Evolutionary conservation across 2,888 invertebrate genomes (phyloP).

Genomic region (Amphipoea lucens): DNA sequence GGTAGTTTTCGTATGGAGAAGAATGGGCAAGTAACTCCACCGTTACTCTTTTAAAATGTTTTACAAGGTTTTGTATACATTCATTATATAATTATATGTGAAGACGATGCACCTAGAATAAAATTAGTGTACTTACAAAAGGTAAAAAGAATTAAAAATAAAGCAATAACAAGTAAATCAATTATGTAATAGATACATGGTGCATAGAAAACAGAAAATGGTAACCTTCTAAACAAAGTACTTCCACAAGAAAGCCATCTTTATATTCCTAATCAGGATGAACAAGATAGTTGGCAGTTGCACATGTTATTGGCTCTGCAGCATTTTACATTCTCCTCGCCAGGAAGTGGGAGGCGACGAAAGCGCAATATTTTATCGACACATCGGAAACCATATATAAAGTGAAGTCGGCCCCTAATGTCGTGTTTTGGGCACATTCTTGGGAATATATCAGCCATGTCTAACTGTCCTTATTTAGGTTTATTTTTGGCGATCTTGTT

Average conservation of each 20-base stretch:
- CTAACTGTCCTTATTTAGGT: constrained; percentile 40
- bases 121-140: too few relatives aligned
- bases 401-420: constrained; percentile 48
- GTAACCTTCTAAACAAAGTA: constrained; percentile 4
- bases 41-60: too few relatives aligned
- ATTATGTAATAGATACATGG: too few relatives aligned
- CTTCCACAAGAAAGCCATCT: neutral
- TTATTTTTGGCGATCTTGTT: constrained; percentile 47
- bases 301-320: constrained; percentile 60
- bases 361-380: constrained; percentile 63
- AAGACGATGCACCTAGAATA: too few relatives aligned
- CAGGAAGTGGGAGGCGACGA: constrained; percentile 65
- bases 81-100: too few relatives aligned
- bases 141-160: too few relatives aligned
- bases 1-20: too few relatives aligned
- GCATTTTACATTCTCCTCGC: constrained; percentile 51
- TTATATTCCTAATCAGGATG: constrained; percentile 23
- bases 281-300: constrained; percentile 51
- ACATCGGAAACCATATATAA: constrained; percentile 68
- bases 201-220: neutral
- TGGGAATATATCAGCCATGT: constrained; percentile 50
- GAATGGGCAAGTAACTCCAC: too few relatives aligned
- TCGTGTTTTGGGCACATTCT: constrained; percentile 58
- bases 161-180: too few relatives aligned
- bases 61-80: too few relatives aligned